phyloP scores from a whole-genome alignment of 2,888 invertebrate species.

The Darwinula stevensoni region DNA sequence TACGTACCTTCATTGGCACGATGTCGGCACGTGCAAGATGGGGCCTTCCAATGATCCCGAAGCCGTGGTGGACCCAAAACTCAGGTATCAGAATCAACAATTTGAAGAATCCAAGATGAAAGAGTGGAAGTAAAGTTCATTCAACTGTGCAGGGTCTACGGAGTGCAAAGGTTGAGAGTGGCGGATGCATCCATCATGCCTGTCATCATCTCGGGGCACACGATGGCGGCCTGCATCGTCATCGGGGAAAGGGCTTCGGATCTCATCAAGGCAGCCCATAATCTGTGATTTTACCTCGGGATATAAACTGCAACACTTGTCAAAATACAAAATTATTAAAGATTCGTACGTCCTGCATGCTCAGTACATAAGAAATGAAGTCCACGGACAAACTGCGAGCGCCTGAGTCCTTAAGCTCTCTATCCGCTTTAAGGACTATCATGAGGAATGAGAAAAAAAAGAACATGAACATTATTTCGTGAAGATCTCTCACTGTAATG shows the following conservation, averaged over 20 bases:
- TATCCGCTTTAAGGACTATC: too few relatives aligned
- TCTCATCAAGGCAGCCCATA: too few relatives aligned
- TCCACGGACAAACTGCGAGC: too few relatives aligned
- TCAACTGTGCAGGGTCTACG: constrained; percentile 29
- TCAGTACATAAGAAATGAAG: too few relatives aligned
- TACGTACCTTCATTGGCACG: constrained; percentile 70
- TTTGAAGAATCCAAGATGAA: constrained; percentile 49
- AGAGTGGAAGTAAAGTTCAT: constrained; percentile 31
- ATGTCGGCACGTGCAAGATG: constrained; percentile 65
- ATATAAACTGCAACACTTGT: too few relatives aligned
- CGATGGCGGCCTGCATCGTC: constrained; percentile 74
- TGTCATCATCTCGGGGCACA: constrained; percentile 58
- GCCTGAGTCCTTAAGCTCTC: too few relatives aligned
- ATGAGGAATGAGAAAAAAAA: too few relatives aligned
- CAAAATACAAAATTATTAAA: too few relatives aligned
- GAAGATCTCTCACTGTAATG: too few relatives aligned
- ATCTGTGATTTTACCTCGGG: too few relatives aligned
- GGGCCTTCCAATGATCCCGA: constrained; percentile 42
- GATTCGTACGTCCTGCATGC: too few relatives aligned
- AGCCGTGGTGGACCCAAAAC: constrained; percentile 47
- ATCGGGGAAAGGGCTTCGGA: constrained; percentile 59
- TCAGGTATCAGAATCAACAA: neutral
- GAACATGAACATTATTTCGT: too few relatives aligned
- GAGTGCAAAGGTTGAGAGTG: constrained; percentile 42
- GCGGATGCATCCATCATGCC: constrained; percentile 73